phyloP scores from a whole-genome alignment of 1,140 invertebrate species.

The Pinna nobilis region DNA sequence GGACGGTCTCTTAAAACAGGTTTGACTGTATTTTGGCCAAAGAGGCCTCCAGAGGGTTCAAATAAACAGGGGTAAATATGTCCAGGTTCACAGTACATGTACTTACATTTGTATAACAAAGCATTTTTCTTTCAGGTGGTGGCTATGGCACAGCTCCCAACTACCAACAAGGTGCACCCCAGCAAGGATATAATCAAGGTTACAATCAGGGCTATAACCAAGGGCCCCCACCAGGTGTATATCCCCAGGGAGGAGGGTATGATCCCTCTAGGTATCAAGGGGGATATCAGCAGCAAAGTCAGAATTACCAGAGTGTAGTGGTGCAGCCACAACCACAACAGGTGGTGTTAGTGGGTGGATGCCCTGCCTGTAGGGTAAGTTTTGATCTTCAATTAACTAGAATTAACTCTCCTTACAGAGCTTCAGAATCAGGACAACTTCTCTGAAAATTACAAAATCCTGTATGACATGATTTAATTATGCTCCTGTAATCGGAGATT shows the following conservation, averaged over 20 bases:
- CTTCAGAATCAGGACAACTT: too few species aligned
- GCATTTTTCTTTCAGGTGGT: slow-evolving; percentile 19
- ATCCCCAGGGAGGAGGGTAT: slow-evolving; percentile 17
- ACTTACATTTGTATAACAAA: background rate
- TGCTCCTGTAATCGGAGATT: too few species aligned
- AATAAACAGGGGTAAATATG: too few species aligned
- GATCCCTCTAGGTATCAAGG: slow-evolving; percentile 19
- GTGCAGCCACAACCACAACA: slow-evolving; percentile 76
- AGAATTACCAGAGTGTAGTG: slow-evolving; percentile 43
- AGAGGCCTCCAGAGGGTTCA: too few species aligned
- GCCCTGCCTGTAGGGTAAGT: slow-evolving; percentile 86
- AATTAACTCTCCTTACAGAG: too few species aligned
- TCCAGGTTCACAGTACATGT: too few species aligned
- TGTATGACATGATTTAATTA: too few species aligned
- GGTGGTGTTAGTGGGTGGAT: slow-evolving; percentile 85
- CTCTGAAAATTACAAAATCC: too few species aligned
- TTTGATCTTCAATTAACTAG: too few species aligned
- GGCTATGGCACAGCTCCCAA: slow-evolving; percentile 40
- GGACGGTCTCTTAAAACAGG: too few species aligned
- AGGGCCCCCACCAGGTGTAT: slow-evolving; percentile 34
- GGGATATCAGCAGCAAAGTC: slow-evolving; percentile 49
- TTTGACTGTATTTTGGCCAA: too few species aligned
- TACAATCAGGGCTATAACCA: slow-evolving; percentile 13
- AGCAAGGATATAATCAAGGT: slow-evolving; percentile 35
- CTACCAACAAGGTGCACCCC: slow-evolving; percentile 12